Evolutionary conservation across 2,113 vertebrate genomes (phyloP).

Genomic region (Rhabdornis inornatus): DNA sequence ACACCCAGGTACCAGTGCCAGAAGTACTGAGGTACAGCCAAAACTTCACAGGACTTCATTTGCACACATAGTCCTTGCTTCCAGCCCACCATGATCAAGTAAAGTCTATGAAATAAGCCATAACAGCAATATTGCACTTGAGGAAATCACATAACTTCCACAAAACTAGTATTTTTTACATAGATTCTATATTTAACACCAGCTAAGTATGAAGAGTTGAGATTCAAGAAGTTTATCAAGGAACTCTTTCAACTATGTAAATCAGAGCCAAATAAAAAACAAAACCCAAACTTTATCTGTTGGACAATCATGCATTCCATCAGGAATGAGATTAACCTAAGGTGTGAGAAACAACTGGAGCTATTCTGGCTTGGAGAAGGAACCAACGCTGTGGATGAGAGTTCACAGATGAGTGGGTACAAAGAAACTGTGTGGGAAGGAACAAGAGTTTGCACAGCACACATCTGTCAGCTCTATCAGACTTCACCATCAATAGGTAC

Average conservation of each 20-base stretch:
- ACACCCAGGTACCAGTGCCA: background rate
- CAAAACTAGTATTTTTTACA: background rate
- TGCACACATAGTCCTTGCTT: background rate
- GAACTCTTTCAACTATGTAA: background rate
- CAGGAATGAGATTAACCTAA: background rate
- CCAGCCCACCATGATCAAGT: background rate
- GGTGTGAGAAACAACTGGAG: background rate
- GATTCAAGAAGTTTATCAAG: background rate
- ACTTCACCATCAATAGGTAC: background rate
- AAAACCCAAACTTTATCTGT: background rate
- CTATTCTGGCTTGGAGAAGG: background rate
- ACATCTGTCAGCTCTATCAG: background rate
- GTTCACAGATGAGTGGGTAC: background rate
- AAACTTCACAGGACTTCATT: background rate
- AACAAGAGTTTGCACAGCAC: background rate
- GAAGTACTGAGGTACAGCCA: background rate
- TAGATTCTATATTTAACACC: background rate
- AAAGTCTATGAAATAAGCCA: background rate
- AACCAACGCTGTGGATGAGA: background rate
- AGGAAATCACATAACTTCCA: background rate
- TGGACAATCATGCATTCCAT: background rate
- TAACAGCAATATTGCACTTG: background rate
- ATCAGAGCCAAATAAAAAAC: background rate
- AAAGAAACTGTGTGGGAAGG: background rate
- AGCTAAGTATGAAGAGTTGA: background rate